Evolutionary conservation across 92 coral and sea anemone species (phyloP).

Genomic region (Palythoa heliodiscus): DNA sequence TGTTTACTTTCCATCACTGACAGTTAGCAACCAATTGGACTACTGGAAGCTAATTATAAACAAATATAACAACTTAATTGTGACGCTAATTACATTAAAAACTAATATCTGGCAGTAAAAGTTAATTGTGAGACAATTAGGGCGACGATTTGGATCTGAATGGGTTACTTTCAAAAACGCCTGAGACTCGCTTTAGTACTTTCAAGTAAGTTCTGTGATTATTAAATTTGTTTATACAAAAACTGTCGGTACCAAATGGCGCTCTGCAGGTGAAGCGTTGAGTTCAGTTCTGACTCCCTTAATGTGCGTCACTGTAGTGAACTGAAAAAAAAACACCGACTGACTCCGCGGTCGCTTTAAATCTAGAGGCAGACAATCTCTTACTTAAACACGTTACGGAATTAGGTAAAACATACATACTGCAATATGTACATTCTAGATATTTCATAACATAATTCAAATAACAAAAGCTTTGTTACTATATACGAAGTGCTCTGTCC

Average conservation of each 20-base stretch:
- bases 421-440: too few relatives aligned
- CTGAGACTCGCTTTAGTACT: not conserved
- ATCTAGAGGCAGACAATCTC: too few relatives aligned
- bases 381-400: too few relatives aligned
- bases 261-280: not conserved
- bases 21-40: not conserved
- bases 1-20: not conserved
- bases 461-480: too few relatives aligned
- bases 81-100: constrained; percentile 14
- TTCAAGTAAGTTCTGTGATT: constrained; percentile 20
- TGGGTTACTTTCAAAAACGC: constrained; percentile 9
- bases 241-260: constrained; percentile 22
- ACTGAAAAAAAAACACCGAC: not conserved
- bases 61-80: constrained; percentile 29
- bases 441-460: too few relatives aligned
- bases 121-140: not conserved
- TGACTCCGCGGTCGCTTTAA: too few relatives aligned
- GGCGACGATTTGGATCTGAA: not conserved
- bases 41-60: not conserved
- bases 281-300: not conserved
- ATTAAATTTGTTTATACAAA: not conserved
- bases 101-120: too few relatives aligned
- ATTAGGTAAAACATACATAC: too few relatives aligned
- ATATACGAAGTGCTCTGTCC: too few relatives aligned
- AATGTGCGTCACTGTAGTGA: not conserved